Conservation (phyloP, 2,113 vertebrate species). For the Trogon surrucura region DNA sequence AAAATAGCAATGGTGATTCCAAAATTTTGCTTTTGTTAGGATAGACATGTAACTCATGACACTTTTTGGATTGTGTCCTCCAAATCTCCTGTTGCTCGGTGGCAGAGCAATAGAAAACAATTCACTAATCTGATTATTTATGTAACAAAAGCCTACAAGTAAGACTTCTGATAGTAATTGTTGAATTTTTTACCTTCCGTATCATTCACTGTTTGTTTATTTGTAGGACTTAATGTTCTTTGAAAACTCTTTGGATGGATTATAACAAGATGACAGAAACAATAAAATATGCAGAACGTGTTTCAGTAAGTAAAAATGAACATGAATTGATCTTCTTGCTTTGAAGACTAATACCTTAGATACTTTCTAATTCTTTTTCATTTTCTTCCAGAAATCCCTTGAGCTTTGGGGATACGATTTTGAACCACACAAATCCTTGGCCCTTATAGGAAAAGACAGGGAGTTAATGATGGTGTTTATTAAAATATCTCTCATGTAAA, state of each 20-base stretch:
- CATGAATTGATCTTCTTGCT: conserved; percentile 72
- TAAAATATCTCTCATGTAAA: conserved; percentile 71
- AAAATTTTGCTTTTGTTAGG: neutral
- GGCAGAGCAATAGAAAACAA: neutral
- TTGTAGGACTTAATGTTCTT: conserved; percentile 85
- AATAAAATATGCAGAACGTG: conserved; percentile 73
- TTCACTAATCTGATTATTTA: conserved; percentile 33
- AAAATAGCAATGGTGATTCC: neutral
- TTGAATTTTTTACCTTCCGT: conserved; percentile 59
- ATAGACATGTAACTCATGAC: neutral
- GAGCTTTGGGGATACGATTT: conserved; percentile 71
- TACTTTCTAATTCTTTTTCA: conserved; percentile 78
- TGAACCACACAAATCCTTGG: conserved; percentile 46
- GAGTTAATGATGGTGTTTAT: conserved; percentile 70
- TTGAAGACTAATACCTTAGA: conserved; percentile 72
- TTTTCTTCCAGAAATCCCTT: conserved; percentile 77
- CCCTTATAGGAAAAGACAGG: conserved; percentile 52
- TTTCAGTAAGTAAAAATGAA: conserved; percentile 78
- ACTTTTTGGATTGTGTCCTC: neutral
- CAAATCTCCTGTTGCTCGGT: neutral
- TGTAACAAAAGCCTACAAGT: conserved; percentile 37
- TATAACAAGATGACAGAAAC: conserved; percentile 74
- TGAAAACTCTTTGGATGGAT: conserved; percentile 80
- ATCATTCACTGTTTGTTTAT: conserved; percentile 68
- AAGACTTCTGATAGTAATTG: conserved; percentile 53